Evolutionary conservation across 1,140 invertebrate species (phyloP).

Genomic region (Drosophila arizonae): DNA sequence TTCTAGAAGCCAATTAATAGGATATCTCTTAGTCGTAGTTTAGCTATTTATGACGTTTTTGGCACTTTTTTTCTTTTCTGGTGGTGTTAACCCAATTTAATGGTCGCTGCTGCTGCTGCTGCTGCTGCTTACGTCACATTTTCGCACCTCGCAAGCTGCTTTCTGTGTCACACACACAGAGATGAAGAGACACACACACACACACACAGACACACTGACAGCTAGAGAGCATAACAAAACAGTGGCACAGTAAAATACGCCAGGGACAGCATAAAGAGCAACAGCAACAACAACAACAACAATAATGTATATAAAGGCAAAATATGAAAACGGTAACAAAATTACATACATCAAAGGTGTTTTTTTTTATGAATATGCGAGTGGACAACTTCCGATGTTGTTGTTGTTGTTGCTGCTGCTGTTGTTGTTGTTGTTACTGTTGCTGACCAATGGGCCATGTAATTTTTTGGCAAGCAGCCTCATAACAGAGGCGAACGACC

Average conservation of each 20-base stretch:
- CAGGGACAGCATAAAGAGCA: slow-evolving; percentile 28
- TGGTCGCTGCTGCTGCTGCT: slow-evolving; percentile 50
- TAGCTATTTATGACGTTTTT: neutral
- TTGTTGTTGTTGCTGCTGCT: slow-evolving; percentile 9
- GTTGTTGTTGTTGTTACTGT: slow-evolving; percentile 30
- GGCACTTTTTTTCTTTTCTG: slow-evolving; percentile 17
- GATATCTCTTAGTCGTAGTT: slow-evolving; percentile 7
- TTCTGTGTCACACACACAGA: slow-evolving; percentile 67
- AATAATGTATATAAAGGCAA: slow-evolving; percentile 39
- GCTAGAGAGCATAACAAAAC: slow-evolving; percentile 35
- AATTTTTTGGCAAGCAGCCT: slow-evolving; percentile 78
- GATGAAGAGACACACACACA: slow-evolving; percentile 13
- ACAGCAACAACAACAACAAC: slow-evolving; percentile 26
- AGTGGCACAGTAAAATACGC: slow-evolving; percentile 11
- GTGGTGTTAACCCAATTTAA: slow-evolving; percentile 72
- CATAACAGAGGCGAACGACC: slow-evolving; percentile 59
- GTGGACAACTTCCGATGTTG: slow-evolving; percentile 23
- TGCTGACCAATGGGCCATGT: slow-evolving; percentile 76
- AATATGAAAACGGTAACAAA: slow-evolving; percentile 73
- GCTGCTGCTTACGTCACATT: slow-evolving; percentile 69
- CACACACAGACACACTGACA: slow-evolving; percentile 4
- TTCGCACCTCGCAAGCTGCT: slow-evolving; percentile 73
- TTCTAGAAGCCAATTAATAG: neutral
- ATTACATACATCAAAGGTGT: slow-evolving; percentile 81
- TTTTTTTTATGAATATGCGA: slow-evolving; percentile 68